Base-by-base conservation (phyloP, 1,140 invertebrate genomes). In the Aradophagus sp. region DNA sequence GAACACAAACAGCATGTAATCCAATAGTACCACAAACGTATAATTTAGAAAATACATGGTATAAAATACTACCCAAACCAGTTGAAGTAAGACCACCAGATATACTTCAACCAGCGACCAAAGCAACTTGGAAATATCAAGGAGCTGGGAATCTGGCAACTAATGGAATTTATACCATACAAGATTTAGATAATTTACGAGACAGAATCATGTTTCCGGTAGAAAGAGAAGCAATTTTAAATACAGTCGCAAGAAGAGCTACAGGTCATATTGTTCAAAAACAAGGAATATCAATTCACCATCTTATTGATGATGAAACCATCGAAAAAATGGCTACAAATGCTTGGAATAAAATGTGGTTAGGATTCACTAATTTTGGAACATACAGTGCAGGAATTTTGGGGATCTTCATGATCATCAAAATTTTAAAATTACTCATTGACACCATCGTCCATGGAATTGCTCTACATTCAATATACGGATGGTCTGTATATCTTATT, bases 301-400 rank as follows among this genome's bases (percentile, higher is more conserved):
- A 10, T 1, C 17, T 44, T n/a, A 19, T 74, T 0, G 42, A 58
- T 12, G 34, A 63, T 41, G 29, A 47, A 12, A 7, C 48, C 0
- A 10, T 73, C 5, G 20, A 62, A 15, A 36, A 27, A 31, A 42
- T 67, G 0, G 66, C 62, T 1, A 12, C 58, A 35, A 17, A 2
- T 0, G 26, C 56, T 0, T 68, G 45, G 53, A 15, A 20, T 0
- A 50, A 48, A 35, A 36, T 52, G 0, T 72, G 67, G 63, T 10
- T 7, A 1, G 7, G 29, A 1, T 68, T 72, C 23, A 29, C 19
- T 5, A 17, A 0, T 0, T 62, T 73, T 7, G 63, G 63, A 1
- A 31, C 14, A 0, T 12, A 12, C 1, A 66, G 58, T 26, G 41
- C 63, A 2, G 27, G 27, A 29, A 29, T 29, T 29, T 4, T 29